phyloP scores from a whole-genome alignment of 2,888 invertebrate species.

The Drosophila buzzatii region DNA sequence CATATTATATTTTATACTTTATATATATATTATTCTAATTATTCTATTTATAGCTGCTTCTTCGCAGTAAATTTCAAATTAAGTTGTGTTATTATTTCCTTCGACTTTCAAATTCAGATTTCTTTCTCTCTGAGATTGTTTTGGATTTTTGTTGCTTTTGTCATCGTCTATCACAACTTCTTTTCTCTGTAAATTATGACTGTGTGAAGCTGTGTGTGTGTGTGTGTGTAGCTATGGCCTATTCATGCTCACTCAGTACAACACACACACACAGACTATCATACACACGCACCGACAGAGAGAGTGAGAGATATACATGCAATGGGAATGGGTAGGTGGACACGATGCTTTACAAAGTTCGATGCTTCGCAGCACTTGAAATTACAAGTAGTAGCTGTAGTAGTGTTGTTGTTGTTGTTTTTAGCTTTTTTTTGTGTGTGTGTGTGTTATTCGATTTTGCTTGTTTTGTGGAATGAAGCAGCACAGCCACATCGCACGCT shows the following conservation, averaged over 20 bases:
- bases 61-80: not conserved
- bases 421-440: constrained; percentile 8
- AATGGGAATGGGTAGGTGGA: constrained; percentile 21
- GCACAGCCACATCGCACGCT: constrained; percentile 22
- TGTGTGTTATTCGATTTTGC: constrained; percentile 7
- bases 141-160: not conserved
- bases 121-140: not conserved
- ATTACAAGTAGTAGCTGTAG: constrained; percentile 18
- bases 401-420: constrained; percentile 24
- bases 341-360: constrained; percentile 39
- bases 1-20: too few relatives aligned
- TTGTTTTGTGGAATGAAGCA: constrained; percentile 9
- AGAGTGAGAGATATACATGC: not conserved
- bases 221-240: constrained; percentile 1
- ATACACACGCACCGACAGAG: not conserved
- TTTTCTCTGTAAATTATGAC: not conserved
- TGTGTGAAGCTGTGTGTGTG: not conserved
- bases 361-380: constrained; percentile 63
- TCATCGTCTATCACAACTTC: constrained; percentile 2
- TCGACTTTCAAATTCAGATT: not conserved
- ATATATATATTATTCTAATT: too few relatives aligned
- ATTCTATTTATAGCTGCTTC: not conserved
- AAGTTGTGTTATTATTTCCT: not conserved
- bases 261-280: not conserved
- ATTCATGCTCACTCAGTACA: constrained; percentile 4